phyloP scores from a whole-genome alignment of 1,140 invertebrate species.

The Tribolium castaneum region DNA sequence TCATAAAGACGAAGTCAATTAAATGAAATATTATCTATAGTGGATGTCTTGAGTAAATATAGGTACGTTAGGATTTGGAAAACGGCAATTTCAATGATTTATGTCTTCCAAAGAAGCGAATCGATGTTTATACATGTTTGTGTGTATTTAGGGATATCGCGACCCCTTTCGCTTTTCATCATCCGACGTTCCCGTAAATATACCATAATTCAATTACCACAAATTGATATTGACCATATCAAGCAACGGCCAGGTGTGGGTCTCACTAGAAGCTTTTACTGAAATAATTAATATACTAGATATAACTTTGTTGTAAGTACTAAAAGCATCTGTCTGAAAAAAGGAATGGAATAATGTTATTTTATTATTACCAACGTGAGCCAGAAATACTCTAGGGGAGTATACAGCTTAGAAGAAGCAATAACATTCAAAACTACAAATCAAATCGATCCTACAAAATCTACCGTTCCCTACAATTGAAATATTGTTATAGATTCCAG shows the following conservation, averaged over 20 bases:
- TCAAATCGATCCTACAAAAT: constrained; percentile 51
- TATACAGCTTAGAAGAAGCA: constrained; percentile 34
- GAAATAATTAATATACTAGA: constrained; percentile 43
- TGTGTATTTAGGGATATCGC: constrained; percentile 49
- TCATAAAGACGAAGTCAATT: constrained; percentile 47
- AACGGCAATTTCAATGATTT: constrained; percentile 54
- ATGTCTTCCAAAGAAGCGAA: constrained; percentile 45
- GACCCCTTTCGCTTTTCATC: constrained; percentile 47
- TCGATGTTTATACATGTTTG: constrained; percentile 49
- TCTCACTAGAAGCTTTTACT: constrained; percentile 37
- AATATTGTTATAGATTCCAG: constrained; percentile 51
- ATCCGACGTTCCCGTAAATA: constrained; percentile 41
- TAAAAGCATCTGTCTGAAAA: constrained; percentile 1
- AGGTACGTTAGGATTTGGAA: constrained; percentile 50
- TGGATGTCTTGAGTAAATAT: constrained; percentile 51
- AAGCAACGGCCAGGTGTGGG: constrained; percentile 44
- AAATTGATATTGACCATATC: constrained; percentile 55
- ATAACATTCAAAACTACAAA: constrained; percentile 52
- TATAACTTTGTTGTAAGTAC: constrained; percentile 8
- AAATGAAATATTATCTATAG: constrained; percentile 49
- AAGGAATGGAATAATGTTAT: neutral
- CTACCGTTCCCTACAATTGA: constrained; percentile 44
- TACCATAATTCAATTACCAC: constrained; percentile 48
- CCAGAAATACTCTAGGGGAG: neutral
- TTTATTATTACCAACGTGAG: neutral